Percentiles rank a stretch among this genome's conserved stretches.
These are phyloP conservation scores for Hippocampus mohnikei DNA, from an alignment of 2,113 vertebrate species.

Conservation along the genomic window DNA sequence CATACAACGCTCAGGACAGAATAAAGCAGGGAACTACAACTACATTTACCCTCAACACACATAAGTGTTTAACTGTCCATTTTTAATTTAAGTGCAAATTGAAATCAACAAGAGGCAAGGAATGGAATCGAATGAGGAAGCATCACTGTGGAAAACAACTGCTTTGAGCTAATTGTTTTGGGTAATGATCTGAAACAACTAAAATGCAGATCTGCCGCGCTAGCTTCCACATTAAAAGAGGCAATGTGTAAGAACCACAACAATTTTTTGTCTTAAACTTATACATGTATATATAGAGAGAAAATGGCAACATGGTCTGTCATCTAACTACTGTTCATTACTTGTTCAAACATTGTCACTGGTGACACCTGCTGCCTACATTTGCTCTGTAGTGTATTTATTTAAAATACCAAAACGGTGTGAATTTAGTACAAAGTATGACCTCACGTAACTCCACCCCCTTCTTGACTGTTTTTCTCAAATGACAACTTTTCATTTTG, in stretches of 20 bases:
- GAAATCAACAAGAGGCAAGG: constrained; percentile 37
- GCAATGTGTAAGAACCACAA: constrained; percentile 1
- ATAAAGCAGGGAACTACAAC: not conserved
- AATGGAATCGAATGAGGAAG: constrained; percentile 43
- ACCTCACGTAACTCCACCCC: not conserved
- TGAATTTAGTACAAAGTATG: not conserved
- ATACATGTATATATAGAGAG: not conserved
- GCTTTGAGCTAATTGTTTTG: constrained; percentile 10
- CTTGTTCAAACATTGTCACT: constrained; percentile 8
- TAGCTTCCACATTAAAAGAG: constrained; percentile 1
- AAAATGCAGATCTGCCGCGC: constrained; percentile 13
- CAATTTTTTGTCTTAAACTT: not conserved
- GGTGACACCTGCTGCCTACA: constrained; percentile 54
- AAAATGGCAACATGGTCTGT: not conserved
- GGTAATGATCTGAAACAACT: constrained; percentile 2
- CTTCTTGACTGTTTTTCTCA: not conserved
- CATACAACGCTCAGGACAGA: not conserved
- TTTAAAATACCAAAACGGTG: not conserved
- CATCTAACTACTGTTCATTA: not conserved
- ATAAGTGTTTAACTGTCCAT: constrained; percentile 24
- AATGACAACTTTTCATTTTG: not conserved
- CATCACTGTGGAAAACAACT: constrained; percentile 24
- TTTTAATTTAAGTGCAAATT: constrained; percentile 61
- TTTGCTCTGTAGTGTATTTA: constrained; percentile 14
- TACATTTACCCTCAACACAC: constrained; percentile 26